Evolutionary conservation across 2,113 vertebrate species (phyloP).

Genomic region (Pongo abelii): DNA sequence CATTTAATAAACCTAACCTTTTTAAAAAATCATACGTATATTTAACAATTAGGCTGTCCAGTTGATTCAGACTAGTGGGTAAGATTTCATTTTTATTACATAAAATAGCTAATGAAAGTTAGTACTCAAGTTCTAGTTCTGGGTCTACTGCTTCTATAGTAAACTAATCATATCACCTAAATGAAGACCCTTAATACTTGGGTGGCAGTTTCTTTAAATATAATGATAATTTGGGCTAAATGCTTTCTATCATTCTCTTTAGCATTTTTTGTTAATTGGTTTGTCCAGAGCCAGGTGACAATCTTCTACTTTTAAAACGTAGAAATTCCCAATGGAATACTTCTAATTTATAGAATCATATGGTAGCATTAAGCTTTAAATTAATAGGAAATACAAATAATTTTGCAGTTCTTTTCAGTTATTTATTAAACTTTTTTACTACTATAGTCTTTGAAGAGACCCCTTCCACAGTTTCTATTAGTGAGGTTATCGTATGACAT

Average conservation of each 20-base stretch:
- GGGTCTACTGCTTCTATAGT: background rate
- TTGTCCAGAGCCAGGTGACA: too few species aligned
- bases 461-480: background rate
- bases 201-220: background rate
- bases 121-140: background rate
- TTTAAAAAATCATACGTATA: too few species aligned
- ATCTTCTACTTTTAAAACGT: background rate
- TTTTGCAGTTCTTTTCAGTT: background rate
- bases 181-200: background rate
- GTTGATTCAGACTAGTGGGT: background rate
- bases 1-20: background rate
- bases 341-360: background rate
- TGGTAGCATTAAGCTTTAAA: background rate
- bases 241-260: background rate
- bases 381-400: conserved; percentile 7
- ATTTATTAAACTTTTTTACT: background rate
- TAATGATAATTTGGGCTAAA: background rate
- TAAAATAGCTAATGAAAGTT: background rate
- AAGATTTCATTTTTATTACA: background rate
- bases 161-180: background rate
- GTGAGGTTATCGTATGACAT: background rate
- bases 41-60: background rate
- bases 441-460: background rate
- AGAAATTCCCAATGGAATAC: background rate
- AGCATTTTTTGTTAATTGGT: too few species aligned